Evolutionary conservation across 2,888 invertebrate genomes (phyloP).

Genomic region (Drosophila maculinotata): DNA sequence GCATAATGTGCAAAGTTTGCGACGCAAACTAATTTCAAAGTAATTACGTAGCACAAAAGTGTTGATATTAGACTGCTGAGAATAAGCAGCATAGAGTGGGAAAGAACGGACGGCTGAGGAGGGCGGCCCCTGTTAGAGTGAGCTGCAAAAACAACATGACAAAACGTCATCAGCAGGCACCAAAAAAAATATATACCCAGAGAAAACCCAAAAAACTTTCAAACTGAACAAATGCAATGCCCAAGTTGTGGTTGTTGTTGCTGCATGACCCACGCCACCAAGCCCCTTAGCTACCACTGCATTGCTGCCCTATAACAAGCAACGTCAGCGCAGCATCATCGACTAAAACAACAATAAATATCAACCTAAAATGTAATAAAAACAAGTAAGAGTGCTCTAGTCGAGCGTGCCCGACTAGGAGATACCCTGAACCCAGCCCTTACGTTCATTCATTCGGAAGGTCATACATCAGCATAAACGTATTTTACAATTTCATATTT

Average conservation of each 20-base stretch:
- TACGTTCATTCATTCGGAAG: too few species aligned
- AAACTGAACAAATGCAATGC: conserved; percentile 58
- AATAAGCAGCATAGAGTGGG: conserved; percentile 20
- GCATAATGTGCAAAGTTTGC: conserved; percentile 82
- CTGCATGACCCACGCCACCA: conserved; percentile 3
- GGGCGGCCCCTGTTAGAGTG: not conserved
- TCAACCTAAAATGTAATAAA: conserved; percentile 35
- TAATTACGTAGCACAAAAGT: conserved; percentile 83
- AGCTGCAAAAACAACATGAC: conserved; percentile 68
- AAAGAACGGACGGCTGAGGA: not conserved
- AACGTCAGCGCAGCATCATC: conserved; percentile 51
- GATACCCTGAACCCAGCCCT: too few species aligned
- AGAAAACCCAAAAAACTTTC: conserved; percentile 37
- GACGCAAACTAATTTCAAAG: conserved; percentile 83
- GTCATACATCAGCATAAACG: too few species aligned
- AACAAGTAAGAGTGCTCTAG: too few species aligned
- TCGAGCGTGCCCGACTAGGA: too few species aligned
- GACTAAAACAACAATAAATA: conserved; percentile 34
- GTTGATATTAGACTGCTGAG: conserved; percentile 79
- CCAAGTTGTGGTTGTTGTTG: conserved; percentile 18
- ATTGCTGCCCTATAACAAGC: not conserved
- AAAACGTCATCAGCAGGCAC: conserved; percentile 69
- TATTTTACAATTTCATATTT: too few species aligned
- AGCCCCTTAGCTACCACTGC: not conserved
- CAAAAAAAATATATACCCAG: conserved; percentile 22